Evolutionary conservation across 2,888 invertebrate genomes (phyloP).

Genomic region (Sphaeridia pumilis): DNA sequence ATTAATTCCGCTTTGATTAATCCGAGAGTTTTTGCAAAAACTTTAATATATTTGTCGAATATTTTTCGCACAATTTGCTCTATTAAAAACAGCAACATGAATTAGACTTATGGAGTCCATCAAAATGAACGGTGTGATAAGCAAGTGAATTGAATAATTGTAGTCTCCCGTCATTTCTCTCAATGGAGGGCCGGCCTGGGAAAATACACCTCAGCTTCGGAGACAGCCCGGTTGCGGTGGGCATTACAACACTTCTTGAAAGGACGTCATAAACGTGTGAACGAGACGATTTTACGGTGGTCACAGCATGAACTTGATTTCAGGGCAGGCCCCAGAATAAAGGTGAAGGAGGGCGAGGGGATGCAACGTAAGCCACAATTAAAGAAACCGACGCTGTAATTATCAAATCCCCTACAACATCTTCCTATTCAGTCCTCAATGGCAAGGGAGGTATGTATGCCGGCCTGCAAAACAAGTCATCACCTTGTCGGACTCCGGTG

Average conservation of each 20-base stretch:
- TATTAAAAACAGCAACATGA: no score
- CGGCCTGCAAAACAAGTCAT: conserved; percentile 16
- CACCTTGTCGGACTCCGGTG: conserved; percentile 8
- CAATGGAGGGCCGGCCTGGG: conserved; percentile 12
- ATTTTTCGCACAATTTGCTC: no score
- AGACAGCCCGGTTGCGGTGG: not conserved
- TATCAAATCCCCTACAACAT: conserved; percentile 19
- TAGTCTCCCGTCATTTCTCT: conserved; percentile 3
- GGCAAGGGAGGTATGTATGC: conserved; percentile 10
- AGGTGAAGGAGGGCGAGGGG: conserved; percentile 7
- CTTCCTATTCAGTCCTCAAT: conserved; percentile 1
- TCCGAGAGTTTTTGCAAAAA: no score
- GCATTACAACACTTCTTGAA: not conserved
- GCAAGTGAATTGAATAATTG: conserved; percentile 17
- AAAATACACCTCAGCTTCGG: conserved; percentile 17
- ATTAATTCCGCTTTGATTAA: no score
- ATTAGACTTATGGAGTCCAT: no score
- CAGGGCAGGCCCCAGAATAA: not conserved
- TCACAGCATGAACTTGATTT: conserved; percentile 12
- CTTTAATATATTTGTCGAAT: no score
- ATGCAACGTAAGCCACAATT: conserved; percentile 34
- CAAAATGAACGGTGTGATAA: no score
- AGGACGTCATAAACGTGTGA: not conserved
- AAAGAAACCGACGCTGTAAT: conserved; percentile 36
- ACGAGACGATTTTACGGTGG: not conserved